A percentile compares a stretch with the other conserved stretches of the same genome.
Conservation (phyloP, 2,888 invertebrate species). For the Cataglyphis livida region DNA sequence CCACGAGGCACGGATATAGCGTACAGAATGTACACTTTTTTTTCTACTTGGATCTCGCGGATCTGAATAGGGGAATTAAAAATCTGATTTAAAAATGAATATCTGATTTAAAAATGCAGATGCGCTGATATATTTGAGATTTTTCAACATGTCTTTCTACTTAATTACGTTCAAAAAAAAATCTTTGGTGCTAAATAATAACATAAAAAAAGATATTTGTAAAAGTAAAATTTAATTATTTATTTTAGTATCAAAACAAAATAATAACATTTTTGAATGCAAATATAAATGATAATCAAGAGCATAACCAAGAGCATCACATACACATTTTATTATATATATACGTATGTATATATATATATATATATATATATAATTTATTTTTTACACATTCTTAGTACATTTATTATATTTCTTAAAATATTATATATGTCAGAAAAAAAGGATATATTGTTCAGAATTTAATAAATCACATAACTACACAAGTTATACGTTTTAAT, state of each 20-base stretch:
- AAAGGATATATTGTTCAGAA: not conserved
- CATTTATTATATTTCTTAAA: not conserved
- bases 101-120: slow-evolving; percentile 63
- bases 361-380: not conserved
- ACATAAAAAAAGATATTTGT: slow-evolving; percentile 1
- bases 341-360: not conserved
- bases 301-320: too few species aligned
- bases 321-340: too few species aligned
- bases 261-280: not conserved
- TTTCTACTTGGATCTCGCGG: slow-evolving; percentile 65
- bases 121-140: not conserved
- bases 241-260: slow-evolving; percentile 15
- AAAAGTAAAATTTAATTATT: not conserved
- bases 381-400: not conserved
- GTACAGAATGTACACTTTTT: slow-evolving; percentile 60
- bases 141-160: slow-evolving; percentile 8
- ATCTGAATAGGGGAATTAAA: slow-evolving; percentile 64
- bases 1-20: not conserved
- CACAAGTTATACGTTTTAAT: slow-evolving; percentile 4
- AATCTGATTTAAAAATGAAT: slow-evolving; percentile 64
- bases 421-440: not conserved
- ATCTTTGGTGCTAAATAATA: slow-evolving; percentile 12
- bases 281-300: not conserved
- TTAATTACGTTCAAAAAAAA: slow-evolving; percentile 19
- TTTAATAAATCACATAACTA: slow-evolving; percentile 5